Percentiles rank a stretch among this genome's conserved stretches.
These are phyloP conservation scores for Ciconia maguari DNA, from an alignment of 2,113 vertebrate species.

Conservation along the genomic window DNA sequence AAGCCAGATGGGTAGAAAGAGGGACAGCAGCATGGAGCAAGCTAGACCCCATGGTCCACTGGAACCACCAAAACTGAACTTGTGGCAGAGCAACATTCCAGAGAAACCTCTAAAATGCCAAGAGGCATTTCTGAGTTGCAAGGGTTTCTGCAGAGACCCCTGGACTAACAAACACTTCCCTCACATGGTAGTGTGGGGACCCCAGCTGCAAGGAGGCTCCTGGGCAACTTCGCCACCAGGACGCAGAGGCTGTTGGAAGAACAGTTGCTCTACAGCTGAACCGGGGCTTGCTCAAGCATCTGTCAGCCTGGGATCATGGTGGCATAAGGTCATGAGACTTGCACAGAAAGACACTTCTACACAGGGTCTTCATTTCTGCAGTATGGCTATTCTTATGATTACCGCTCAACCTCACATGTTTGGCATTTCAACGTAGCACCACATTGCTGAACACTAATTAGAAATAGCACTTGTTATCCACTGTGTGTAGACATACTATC, in stretches of 20 bases:
- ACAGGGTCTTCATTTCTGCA: not conserved
- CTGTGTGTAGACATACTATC: not conserved
- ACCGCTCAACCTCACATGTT: accelerated
- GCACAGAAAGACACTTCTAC: not conserved
- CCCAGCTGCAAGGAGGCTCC: accelerated
- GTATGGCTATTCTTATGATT: not conserved
- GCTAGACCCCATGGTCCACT: not conserved
- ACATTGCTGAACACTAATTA: not conserved
- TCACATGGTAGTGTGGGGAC: accelerated
- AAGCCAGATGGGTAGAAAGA: not conserved
- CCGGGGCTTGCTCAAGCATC: not conserved
- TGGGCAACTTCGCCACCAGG: accelerated
- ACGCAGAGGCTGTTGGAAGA: not conserved
- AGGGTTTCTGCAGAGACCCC: not conserved
- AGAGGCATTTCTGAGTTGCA: not conserved
- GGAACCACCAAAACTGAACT: not conserved
- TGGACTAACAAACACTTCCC: not conserved
- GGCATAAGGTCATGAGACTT: accelerated
- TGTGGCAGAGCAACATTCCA: not conserved
- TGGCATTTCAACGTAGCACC: not conserved
- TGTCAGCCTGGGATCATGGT: accelerated
- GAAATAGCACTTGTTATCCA: not conserved
- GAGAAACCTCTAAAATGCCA: not conserved
- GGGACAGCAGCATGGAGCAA: not conserved
- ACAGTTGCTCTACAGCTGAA: not conserved